Evolutionary conservation across 2,113 vertebrate species (phyloP).

Genomic region (Gallinago undulata): DNA sequence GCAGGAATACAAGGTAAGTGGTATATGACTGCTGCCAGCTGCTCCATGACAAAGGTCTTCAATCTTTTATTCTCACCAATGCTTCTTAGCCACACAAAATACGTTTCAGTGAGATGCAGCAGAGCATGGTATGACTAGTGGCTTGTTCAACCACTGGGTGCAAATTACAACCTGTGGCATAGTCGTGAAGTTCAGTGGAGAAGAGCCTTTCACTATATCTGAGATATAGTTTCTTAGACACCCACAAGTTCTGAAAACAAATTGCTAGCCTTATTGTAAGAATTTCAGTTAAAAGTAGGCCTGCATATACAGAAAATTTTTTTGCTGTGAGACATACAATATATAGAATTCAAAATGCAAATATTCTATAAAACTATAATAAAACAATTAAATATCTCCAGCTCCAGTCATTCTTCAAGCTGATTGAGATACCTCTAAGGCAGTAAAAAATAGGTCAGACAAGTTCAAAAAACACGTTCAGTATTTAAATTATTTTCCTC

Average conservation of each 20-base stretch:
- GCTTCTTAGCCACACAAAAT: not conserved
- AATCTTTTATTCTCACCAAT: not conserved
- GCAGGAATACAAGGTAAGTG: not conserved
- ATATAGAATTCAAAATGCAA: not conserved
- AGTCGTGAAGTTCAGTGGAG: not conserved
- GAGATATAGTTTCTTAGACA: not conserved
- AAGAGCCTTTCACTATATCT: not conserved
- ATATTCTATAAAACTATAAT: not conserved
- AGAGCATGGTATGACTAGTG: not conserved
- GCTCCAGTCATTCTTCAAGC: not conserved
- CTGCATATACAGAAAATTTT: not conserved
- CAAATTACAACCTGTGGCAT: not conserved
- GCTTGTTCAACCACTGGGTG: not conserved
- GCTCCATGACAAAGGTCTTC: not conserved
- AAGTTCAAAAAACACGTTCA: not conserved
- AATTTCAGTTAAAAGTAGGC: not conserved
- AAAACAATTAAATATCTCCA: not conserved
- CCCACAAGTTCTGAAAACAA: not conserved
- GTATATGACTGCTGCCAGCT: not conserved
- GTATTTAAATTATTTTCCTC: not conserved
- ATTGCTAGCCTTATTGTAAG: not conserved
- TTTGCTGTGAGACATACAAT: not conserved
- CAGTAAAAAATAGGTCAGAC: not conserved
- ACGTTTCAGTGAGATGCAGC: not conserved
- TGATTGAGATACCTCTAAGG: not conserved